These are phyloP conservation scores for Octodon degus DNA, from an alignment of 2,113 vertebrate genomes.

Conservation along the genomic window DNA sequence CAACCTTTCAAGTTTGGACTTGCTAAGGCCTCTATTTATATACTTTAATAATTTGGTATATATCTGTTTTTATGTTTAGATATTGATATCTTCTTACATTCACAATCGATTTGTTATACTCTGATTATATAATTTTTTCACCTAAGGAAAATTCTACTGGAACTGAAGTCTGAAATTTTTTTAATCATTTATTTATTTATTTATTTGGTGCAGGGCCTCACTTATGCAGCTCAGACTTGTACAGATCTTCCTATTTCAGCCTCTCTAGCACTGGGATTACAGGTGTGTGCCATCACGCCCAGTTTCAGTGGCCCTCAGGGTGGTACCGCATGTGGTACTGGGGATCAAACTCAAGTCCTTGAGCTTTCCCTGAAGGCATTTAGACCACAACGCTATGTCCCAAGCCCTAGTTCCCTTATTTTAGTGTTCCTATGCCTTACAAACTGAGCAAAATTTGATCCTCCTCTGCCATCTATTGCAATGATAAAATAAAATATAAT, in stretches of 20 bases:
- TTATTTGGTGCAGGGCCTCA: too few species aligned
- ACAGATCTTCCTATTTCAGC: too few species aligned
- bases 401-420: background rate
- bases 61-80: background rate
- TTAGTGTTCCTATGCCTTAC: background rate
- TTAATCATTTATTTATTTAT: too few species aligned
- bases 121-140: background rate
- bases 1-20: background rate
- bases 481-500: constrained; percentile 51
- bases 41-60: background rate
- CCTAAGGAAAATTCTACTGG: background rate
- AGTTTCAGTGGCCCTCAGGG: too few species aligned
- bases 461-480: background rate
- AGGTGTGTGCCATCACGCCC: too few species aligned
- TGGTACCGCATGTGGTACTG: too few species aligned
- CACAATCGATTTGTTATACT: background rate
- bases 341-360: too few species aligned
- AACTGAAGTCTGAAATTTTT: background rate
- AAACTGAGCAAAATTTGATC: background rate
- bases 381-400: too few species aligned
- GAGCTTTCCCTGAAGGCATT: too few species aligned
- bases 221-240: too few species aligned
- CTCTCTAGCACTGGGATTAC: too few species aligned
- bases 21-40: background rate
- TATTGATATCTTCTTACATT: background rate